These are phyloP conservation scores for Copidosoma floridanum DNA, from an alignment of 1,140 invertebrate genomes.

Conservation along the genomic window DNA sequence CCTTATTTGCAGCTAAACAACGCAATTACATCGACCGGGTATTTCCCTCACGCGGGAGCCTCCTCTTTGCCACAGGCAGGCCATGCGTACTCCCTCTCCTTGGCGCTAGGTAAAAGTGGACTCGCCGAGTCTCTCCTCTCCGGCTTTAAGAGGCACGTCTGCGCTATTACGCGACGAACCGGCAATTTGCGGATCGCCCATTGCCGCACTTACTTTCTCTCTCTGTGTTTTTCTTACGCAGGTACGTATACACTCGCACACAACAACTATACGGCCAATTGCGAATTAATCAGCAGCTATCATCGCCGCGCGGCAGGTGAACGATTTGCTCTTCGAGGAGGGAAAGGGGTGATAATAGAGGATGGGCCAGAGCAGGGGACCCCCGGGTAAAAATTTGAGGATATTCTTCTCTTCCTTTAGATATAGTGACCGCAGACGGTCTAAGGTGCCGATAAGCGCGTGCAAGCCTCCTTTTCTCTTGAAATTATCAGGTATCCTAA, in stretches of 20 bases:
- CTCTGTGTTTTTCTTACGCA: no score
- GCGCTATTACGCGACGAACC: constrained; percentile 50
- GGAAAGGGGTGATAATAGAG: not conserved
- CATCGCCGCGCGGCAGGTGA: constrained; percentile 36
- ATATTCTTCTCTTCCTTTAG: constrained; percentile 26
- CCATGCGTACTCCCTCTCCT: no score
- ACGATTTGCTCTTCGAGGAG: not conserved
- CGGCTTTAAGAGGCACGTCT: constrained; percentile 35
- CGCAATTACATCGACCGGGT: no score
- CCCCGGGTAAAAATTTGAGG: not conserved
- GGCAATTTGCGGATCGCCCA: constrained; percentile 49
- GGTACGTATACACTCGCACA: constrained; percentile 13
- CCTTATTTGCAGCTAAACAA: no score
- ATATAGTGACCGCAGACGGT: no score
- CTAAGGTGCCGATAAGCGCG: no score
- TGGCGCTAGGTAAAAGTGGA: not conserved
- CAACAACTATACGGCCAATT: constrained; percentile 40
- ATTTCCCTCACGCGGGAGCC: not conserved
- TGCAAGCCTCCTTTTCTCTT: not conserved
- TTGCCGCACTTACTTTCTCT: not conserved
- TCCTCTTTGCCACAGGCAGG: not conserved
- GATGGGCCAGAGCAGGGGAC: not conserved
- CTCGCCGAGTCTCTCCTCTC: not conserved
- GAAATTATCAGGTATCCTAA: constrained; percentile 30
- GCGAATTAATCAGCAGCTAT: constrained; percentile 51